A percentile compares a stretch with the other conserved stretches of the same genome.
phyloP scores from a whole-genome alignment of 2,888 invertebrate species.

The Hydriomena furcata region DNA sequence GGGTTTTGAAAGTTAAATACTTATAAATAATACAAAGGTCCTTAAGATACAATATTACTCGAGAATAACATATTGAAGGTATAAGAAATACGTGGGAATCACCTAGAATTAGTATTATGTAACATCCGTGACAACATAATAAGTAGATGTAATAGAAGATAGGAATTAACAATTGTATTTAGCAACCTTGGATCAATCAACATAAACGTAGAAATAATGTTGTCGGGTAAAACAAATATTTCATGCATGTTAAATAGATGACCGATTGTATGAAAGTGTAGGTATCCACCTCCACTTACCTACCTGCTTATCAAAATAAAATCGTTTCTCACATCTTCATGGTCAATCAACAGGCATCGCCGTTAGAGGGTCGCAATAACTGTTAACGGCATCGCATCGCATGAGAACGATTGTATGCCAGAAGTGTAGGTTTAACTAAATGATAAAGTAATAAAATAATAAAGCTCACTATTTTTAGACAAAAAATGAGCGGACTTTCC shows the following conservation, averaged over 20 bases:
- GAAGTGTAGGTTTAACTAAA: neutral
- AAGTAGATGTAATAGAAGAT: neutral
- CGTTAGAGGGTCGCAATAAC: slow-evolving; percentile 36
- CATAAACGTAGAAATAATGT: too few relatives aligned
- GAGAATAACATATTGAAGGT: too few relatives aligned
- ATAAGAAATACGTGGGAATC: too few relatives aligned
- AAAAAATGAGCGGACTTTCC: neutral
- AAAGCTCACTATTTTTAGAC: neutral
- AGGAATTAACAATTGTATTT: slow-evolving; percentile 15
- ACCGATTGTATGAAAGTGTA: too few relatives aligned
- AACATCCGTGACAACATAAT: slow-evolving; percentile 32
- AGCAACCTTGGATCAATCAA: slow-evolving; percentile 21
- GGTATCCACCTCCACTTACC: too few relatives aligned
- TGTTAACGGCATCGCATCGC: slow-evolving; percentile 33
- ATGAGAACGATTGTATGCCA: slow-evolving; percentile 28
- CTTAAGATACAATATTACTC: too few relatives aligned
- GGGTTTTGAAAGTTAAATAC: too few relatives aligned
- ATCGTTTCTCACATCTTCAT: slow-evolving; percentile 18
- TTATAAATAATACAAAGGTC: too few relatives aligned
- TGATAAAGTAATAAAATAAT: too few relatives aligned
- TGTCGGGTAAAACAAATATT: too few relatives aligned
- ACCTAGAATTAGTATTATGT: too few relatives aligned
- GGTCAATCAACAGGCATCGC: slow-evolving; percentile 28
- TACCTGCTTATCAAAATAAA: neutral
- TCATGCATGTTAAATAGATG: too few relatives aligned